Evolutionary conservation across 2,888 invertebrate species (phyloP).

Genomic region (Pristionchus entomophagus): DNA sequence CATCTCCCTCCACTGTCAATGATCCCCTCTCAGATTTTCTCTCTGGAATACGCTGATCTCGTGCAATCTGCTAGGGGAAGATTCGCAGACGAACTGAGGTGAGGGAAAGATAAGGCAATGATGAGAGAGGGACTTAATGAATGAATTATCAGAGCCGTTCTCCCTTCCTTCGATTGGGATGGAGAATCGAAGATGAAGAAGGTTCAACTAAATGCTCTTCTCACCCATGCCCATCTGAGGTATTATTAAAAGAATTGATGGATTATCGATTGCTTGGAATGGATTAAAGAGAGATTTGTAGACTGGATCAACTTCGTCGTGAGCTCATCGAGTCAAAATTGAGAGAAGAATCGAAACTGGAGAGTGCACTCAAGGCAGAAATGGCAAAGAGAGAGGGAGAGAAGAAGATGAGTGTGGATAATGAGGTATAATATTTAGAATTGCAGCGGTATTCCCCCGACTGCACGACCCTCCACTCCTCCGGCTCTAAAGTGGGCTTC

Average conservation of each 20-base stretch:
- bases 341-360: constrained; percentile 3
- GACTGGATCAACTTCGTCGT: constrained; percentile 73
- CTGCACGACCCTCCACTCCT: too few relatives aligned
- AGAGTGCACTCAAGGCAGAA: constrained; percentile 21
- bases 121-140: background rate
- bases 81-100: constrained; percentile 78
- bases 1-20: constrained; percentile 80
- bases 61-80: constrained; percentile 76
- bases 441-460: too few relatives aligned
- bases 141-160: constrained; percentile 50
- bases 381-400: constrained; percentile 39
- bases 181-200: constrained; percentile 54
- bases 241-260: constrained; percentile 78
- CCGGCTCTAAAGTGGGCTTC: too few relatives aligned
- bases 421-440: background rate
- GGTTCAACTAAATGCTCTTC: constrained; percentile 85
- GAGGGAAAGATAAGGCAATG: too few relatives aligned
- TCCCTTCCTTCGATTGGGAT: constrained; percentile 53
- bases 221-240: constrained; percentile 86
- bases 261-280: background rate
- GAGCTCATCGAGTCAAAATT: constrained; percentile 56
- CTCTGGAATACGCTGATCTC: constrained; percentile 47
- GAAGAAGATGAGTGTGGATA: constrained; percentile 8
- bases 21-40: constrained; percentile 80
- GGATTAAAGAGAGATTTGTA: too few relatives aligned